Base-by-base conservation (phyloP, 1,140 invertebrate genomes). In the Steinernema khuongi region DNA sequence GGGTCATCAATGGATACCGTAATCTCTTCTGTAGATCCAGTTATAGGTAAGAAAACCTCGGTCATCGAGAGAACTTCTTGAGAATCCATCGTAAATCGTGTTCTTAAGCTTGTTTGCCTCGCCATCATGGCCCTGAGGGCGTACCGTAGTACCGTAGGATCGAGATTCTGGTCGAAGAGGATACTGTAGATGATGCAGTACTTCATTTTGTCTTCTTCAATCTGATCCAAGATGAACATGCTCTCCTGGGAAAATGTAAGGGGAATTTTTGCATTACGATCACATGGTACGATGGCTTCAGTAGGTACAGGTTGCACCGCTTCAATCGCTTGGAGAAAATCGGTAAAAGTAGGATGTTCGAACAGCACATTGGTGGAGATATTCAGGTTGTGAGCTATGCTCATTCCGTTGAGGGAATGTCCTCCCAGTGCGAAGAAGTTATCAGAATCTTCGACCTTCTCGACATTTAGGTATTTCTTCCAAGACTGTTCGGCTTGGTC, bases 111-210 rank as follows among this genome's bases (percentile, higher is more conserved):
- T 19, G 4, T 69, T 67, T 82, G 81, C 29, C 76, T 30, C 29
- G 67, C 79, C 30, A 83, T 67, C 33, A 82, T 43, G 0, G 28
- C 36, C 0, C 29, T 28, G 0, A 82, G 18, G 0, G 80, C 72
- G 18, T 60, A 33, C 18, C 60, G 31, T 31, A 79, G 31, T 1
- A 18, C 31, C 14, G 60, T 31, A 41, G 28, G 41, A 60, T 70
- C 44, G 14, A 81, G 75, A 4, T 29, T 1, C 18, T 69, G 50
- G 18, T 18, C 28, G 28, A 82, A 72, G 1, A 31, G 43, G 14
- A 81, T 77, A 18, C 32, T 29, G 43, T 80, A 82, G 19, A 82
- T 70, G 14, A 82, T 81, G 43, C 83, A 83, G 74, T 82, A 83
- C 1, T 73, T 67, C 50, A 60, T 60, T 26, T 68, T 67, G 0